Conservation (phyloP, 2,797 vertebrate species). For the Periophthalmus magnuspinnatus region DNA sequence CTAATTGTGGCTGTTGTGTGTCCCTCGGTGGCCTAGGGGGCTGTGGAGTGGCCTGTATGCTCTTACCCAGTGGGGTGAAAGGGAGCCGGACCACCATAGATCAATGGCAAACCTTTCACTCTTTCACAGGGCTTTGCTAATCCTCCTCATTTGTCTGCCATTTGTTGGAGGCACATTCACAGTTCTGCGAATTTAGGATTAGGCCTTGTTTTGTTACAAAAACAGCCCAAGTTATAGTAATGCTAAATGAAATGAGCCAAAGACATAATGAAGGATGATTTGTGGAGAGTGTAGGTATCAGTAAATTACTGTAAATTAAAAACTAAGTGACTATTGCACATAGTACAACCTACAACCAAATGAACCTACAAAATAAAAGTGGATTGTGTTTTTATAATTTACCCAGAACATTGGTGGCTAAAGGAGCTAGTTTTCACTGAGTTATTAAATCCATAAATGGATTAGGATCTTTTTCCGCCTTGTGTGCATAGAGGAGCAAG, state of each 20-base stretch:
- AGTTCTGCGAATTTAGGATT: conserved; percentile 81
- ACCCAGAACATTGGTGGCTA: not conserved
- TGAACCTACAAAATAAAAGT: not conserved
- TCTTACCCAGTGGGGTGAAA: conserved; percentile 79
- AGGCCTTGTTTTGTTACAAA: conserved; percentile 83
- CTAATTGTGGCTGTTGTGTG: conserved; percentile 80
- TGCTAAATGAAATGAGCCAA: conserved; percentile 70
- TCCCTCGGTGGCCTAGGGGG: conserved; percentile 73
- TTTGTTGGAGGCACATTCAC: conserved; percentile 82
- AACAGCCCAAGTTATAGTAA: conserved; percentile 76
- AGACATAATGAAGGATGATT: conserved; percentile 57
- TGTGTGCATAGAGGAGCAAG: too few species aligned
- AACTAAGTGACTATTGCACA: not conserved
- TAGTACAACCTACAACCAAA: not conserved
- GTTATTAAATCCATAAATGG: not conserved
- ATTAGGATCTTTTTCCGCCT: too few species aligned
- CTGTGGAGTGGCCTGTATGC: conserved; percentile 76
- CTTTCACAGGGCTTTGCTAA: conserved; percentile 78
- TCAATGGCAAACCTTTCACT: conserved; percentile 80
- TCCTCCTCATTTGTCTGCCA: conserved; percentile 81
- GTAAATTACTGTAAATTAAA: not conserved
- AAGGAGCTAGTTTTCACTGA: not conserved
- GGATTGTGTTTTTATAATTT: not conserved
- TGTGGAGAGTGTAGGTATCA: conserved; percentile 14
- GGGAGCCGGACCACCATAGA: conserved; percentile 80